Evolutionary conservation across 2,797 vertebrate species (phyloP), one percentile per base, ranked within the genome.

Genomic region (Decapterus maruadsi): DNA sequence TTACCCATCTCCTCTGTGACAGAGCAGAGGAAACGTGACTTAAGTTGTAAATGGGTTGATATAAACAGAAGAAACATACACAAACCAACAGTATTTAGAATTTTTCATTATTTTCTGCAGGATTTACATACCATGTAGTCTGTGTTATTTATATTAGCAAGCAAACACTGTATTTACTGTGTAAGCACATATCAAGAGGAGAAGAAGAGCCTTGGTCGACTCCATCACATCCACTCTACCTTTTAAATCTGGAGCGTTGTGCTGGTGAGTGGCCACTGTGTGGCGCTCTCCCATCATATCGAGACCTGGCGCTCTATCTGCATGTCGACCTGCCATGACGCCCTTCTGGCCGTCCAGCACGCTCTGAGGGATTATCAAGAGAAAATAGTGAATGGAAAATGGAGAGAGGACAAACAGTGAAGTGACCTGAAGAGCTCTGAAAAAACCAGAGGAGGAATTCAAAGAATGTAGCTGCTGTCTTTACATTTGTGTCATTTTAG

Each of bases 1-100:
- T 99, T 99, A 43, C 94, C 93, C 92, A 97, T 94, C 67, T 97
- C 97, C 91, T 96, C 90, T 91, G 92, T 85, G 80, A 81, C 46
- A 82, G 22, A 85, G 68, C 17, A 86, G 12, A 72, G n/a, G 13
- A 1, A 70, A 48, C 9, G 11, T 14, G 14, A 77, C 6, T 66
- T 45, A 54, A 3, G 5, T 0, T 36, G 14, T 4, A 5, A 2
- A 43, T 0, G 8, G 4, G 14, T 3, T 40, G 19, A 60, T 34
- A 46, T n/a, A 59, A 20, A 77, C 36, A 42, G 9, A 22, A 42
- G 9, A 22, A 69, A 50, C 38, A 68, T 1, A 36, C 22, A 59
- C 29, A 48, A 54, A 68, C 54, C 14, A 26, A 64, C n/a, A 45
- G 43, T 19, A 45, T 64, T 51, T 34, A 43, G 2, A 5, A 43